Evolutionary conservation across 2,888 invertebrate genomes (phyloP), one percentile per base, ranked within the genome.

Genomic region (Troglohyphantes excavatus): DNA sequence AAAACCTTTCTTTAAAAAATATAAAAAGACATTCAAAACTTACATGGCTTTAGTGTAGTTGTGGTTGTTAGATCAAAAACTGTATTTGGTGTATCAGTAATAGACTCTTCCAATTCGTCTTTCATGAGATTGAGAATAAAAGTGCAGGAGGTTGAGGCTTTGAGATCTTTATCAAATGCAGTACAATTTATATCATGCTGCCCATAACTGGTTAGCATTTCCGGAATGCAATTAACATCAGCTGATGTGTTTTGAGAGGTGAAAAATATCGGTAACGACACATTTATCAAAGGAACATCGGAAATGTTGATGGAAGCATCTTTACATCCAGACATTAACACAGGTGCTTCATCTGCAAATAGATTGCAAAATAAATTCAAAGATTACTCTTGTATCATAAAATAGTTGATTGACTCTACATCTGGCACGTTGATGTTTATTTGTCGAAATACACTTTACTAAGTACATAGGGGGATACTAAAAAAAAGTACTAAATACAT

Each of bases 251-350:
- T 65, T 17, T 70, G 72, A 1, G 27, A 21, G 26, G 72, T 43
- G 26, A 27, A 3, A 43, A 73, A 83, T 63, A 7, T n/a, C 26
- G 83, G 83, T 0, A 65, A 3, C 13, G 63, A 17, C 27, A 83
- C n/a, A 19, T 61, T 46, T 26, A 83, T 13, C 21, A n/a, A 21
- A 0, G n/a, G 2, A 9, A 83, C 9, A 11, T 73, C 13, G 2
- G 27, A n/a, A 21, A 23, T 1, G 3, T 63, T 63, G 1, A 63
- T 13, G n/a, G 13, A 7, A 9, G 29, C n/a, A 27, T 83, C 27
- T n/a, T 23, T 61, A 65, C 83, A 83, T 27, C 73, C 83, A 72
- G 83, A 73, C 26, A 43, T n/a, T n/a, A 83, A 46, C 1, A 73
- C n/a, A 2, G 73, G 72, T n/a, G 61, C 7, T 13, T 73, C 43